Conservation (phyloP, 2,888 invertebrate species). For the Torymus tubicola region DNA sequence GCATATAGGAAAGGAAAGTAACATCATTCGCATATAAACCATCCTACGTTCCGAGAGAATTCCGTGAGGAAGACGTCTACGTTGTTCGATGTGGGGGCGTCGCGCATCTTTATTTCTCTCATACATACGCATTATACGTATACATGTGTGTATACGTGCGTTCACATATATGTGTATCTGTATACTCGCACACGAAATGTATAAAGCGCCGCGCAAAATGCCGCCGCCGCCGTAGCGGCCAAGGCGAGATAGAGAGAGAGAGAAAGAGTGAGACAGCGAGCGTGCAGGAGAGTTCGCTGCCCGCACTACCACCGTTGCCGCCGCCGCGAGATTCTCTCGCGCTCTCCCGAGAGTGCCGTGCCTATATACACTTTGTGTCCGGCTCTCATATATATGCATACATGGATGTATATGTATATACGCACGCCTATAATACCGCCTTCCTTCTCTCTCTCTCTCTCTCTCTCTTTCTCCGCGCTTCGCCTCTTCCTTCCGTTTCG, state of each 20-base stretch:
- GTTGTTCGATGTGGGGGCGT: conserved; percentile 34
- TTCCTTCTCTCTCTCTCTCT: neutral
- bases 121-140: neutral
- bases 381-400: neutral
- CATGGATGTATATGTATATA: too few species aligned
- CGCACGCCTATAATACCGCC: too few species aligned
- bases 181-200: neutral
- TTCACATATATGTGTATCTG: neutral
- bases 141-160: neutral
- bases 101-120: neutral
- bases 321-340: conserved; percentile 37
- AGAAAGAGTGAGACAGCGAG: conserved; percentile 39
- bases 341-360: conserved; percentile 16
- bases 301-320: conserved; percentile 23
- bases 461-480: conserved; percentile 19
- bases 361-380: conserved; percentile 45
- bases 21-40: too few species aligned
- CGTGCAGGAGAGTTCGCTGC: conserved; percentile 51
- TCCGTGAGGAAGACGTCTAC: neutral
- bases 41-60: neutral
- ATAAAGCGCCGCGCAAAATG: conserved; percentile 53
- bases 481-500: neutral
- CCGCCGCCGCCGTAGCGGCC: conserved; percentile 42
- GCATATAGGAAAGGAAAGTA: too few species aligned
- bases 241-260: conserved; percentile 54